Evolutionary conservation across 2,888 invertebrate genomes (phyloP), one percentile per base, ranked within the genome.

Genomic region (Gisinianus flammeolus): DNA sequence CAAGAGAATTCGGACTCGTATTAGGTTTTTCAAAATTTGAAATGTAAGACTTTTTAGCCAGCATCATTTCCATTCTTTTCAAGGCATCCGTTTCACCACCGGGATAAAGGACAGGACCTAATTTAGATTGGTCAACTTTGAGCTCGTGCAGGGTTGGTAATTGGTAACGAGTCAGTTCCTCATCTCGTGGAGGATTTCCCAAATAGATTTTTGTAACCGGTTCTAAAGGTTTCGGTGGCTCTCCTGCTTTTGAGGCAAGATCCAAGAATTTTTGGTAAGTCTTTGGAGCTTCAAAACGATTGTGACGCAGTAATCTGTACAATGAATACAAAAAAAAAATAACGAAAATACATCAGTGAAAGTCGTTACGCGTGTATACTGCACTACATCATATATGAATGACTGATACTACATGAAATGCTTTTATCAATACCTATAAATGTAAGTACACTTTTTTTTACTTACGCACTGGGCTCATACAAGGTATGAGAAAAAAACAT

Each of bases 251-350:
- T 6, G 93, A 91, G n/a, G 95, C 90, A 80, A 94, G 89, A 24
- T 91, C 92, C 88, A 94, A 92, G 88, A 95, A 95, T 86, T 94
- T 92, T 86, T 94, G 93, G 87, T 95, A 95, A 0, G 95, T 95
- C 76, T 94, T 87, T 0, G 95, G 95, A 0, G 94, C 92, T 85
- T 91, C 91, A 0, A 94, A 94, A 28, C 92, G 91, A 87, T 95
- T 95, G 81, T 90, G 90, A 83, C 93, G 92, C 85, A 95, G 93
- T 78, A 95, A 94, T 83, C 94, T 92, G 85, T 26, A 44, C 12
- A 44, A 44, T 35, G 35, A 12, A 35, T 8, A 35, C 35, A 35
- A 35, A 35, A 35, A 35, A 35, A 35, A 35, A 35, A 12, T 35
- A n/a, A n/a, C n/a, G n/a, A n/a, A n/a, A n/a, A n/a, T n/a, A n/a